Evolutionary conservation across 2,888 invertebrate genomes (phyloP).

Genomic region (Drosophila neoperkinsi): DNA sequence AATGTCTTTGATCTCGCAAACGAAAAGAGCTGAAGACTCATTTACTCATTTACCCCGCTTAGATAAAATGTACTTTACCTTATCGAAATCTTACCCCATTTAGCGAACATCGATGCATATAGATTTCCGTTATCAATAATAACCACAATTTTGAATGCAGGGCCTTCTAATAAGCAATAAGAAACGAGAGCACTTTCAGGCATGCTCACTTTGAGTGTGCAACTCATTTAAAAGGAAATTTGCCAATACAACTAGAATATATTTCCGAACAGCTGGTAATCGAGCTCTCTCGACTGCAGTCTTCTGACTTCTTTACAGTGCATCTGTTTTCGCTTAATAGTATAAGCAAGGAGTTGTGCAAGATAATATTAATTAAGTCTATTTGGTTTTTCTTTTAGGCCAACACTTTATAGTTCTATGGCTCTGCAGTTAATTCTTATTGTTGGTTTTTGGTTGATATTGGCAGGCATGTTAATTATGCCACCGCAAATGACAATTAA

Average conservation of each 20-base stretch:
- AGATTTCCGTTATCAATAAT: not conserved
- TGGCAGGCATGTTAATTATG: constrained; percentile 47
- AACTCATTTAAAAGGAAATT: not conserved
- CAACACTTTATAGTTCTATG: not conserved
- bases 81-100: not conserved
- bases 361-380: not conserved
- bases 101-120: not conserved
- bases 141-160: not conserved
- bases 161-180: too few species aligned
- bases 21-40: not conserved
- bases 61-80: not conserved
- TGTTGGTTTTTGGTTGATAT: constrained; percentile 31
- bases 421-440: not conserved
- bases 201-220: not conserved
- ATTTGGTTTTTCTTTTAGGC: not conserved
- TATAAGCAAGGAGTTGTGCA: not conserved
- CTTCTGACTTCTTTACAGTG: not conserved
- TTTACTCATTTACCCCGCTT: not conserved
- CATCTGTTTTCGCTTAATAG: not conserved
- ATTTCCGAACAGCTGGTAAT: not conserved
- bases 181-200: not conserved
- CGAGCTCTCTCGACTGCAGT: not conserved
- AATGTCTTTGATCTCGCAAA: not conserved
- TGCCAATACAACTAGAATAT: not conserved
- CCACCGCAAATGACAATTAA: constrained; percentile 60